phyloP scores from a whole-genome alignment of 2,888 invertebrate species.

The Alloscopus bannaensis region DNA sequence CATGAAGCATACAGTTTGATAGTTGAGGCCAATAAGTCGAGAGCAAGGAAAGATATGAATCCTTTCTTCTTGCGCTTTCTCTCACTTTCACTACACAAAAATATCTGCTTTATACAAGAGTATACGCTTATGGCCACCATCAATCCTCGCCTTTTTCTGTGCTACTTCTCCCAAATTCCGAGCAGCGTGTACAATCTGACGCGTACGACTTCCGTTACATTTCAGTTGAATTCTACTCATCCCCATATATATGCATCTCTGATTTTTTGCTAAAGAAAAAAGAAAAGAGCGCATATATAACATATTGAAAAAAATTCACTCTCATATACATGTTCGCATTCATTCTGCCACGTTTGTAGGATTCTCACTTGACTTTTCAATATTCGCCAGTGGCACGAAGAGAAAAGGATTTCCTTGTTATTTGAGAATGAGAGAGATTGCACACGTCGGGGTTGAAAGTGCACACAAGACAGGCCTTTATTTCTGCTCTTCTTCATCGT shows the following conservation, averaged over 20 bases:
- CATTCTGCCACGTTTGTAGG: neutral
- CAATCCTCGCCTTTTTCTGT: slow-evolving; percentile 42
- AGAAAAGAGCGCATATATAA: neutral
- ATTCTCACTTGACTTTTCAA: slow-evolving; percentile 51
- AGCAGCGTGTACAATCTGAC: slow-evolving; percentile 24
- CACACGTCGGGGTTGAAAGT: too few species aligned
- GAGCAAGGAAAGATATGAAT: slow-evolving; percentile 21
- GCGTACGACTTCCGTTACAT: slow-evolving; percentile 51
- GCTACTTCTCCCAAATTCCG: slow-evolving; percentile 35
- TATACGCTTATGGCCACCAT: slow-evolving; percentile 40
- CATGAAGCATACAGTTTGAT: slow-evolving; percentile 16
- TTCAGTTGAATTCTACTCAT: slow-evolving; percentile 28
- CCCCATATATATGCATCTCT: neutral
- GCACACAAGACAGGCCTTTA: too few species aligned
- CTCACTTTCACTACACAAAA: slow-evolving; percentile 5
- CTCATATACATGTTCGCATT: neutral
- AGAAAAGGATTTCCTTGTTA: slow-evolving; percentile 57
- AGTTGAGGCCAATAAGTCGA: slow-evolving; percentile 41
- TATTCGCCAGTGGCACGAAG: slow-evolving; percentile 50
- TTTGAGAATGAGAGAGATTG: slow-evolving; percentile 35
- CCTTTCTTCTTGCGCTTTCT: neutral
- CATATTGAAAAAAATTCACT: neutral
- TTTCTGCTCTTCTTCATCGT: slow-evolving; percentile 1
- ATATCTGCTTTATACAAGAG: too few species aligned
- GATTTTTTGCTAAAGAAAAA: neutral